Conservation (phyloP, 2,113 vertebrate genomes). For the Panthera tigris region DNA sequence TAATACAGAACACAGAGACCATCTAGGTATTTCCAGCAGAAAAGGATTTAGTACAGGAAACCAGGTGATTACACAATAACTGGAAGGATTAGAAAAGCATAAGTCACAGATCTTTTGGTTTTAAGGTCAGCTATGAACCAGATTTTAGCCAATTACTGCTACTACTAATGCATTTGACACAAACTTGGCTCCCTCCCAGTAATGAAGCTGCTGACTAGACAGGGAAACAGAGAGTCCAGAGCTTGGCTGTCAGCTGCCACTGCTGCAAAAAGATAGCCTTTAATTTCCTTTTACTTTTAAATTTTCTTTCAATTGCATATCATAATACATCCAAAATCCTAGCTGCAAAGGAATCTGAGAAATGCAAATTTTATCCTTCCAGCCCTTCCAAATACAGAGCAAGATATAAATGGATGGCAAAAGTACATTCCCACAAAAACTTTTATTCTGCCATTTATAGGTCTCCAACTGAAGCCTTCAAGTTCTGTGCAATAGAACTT, state of each 20-base stretch:
- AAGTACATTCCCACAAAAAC: neutral
- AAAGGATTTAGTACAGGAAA: neutral
- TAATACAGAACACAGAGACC: neutral
- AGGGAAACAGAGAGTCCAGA: neutral
- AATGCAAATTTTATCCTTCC: neutral
- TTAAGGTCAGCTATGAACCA: neutral
- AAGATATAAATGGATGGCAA: neutral
- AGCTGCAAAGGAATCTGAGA: neutral
- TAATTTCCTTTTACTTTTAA: neutral
- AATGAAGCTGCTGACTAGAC: neutral
- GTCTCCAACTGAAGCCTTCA: neutral
- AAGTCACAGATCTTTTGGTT: neutral
- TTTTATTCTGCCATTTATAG: neutral
- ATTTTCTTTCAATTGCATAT: neutral
- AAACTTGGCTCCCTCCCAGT: neutral
- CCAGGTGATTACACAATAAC: neutral
- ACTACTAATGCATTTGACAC: neutral
- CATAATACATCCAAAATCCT: neutral
- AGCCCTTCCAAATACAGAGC: neutral
- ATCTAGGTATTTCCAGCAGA: constrained; percentile 30
- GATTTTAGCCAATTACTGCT: constrained; percentile 2
- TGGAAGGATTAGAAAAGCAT: neutral
- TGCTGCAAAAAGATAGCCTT: neutral
- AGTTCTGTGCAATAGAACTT: neutral
- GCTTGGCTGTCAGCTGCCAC: neutral